Conservation (phyloP, 92 coral and sea anemone species). For the Palythoa caribaeorum region DNA sequence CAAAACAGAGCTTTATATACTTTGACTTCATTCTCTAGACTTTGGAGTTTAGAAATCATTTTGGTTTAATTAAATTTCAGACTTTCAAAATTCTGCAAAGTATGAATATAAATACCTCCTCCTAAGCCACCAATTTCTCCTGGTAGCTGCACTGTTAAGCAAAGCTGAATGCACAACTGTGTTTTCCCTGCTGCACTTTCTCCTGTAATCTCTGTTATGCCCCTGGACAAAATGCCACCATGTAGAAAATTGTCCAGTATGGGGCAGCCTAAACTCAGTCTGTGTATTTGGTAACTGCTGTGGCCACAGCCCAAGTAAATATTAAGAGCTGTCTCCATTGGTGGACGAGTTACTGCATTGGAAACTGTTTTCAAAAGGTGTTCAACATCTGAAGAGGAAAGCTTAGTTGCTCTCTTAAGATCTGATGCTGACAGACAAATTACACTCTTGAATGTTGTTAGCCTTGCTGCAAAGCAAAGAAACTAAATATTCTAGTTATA, state of each 20-base stretch:
- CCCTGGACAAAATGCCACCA: conserved; percentile 85
- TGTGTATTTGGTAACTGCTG: conserved; percentile 32
- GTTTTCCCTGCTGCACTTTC: conserved; percentile 96
- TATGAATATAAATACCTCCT: conserved; percentile 67
- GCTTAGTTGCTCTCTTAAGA: conserved; percentile 83
- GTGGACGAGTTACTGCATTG: conserved; percentile 68
- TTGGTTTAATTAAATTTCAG: too few species aligned
- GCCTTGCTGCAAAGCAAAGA: conserved; percentile 54
- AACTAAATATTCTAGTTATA: too few species aligned
- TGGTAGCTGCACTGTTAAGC: conserved; percentile 92
- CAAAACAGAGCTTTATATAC: background rate
- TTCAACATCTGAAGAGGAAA: conserved; percentile 76
- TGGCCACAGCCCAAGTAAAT: conserved; percentile 53
- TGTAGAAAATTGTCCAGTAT: conserved; percentile 71
- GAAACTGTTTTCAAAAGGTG: conserved; percentile 80
- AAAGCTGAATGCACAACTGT: conserved; percentile 91
- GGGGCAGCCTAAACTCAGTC: conserved; percentile 82
- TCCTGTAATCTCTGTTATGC: conserved; percentile 93
- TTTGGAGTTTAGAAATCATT: too few species aligned
- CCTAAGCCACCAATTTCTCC: conserved; percentile 78
- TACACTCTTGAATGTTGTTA: conserved; percentile 67
- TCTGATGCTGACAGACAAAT: conserved; percentile 90
- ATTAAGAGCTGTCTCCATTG: conserved; percentile 81
- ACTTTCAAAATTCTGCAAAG: too few species aligned
- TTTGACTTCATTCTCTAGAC: too few species aligned